Evolutionary conservation across 2,888 invertebrate genomes (phyloP).

Genomic region (Catocala sponsa): DNA sequence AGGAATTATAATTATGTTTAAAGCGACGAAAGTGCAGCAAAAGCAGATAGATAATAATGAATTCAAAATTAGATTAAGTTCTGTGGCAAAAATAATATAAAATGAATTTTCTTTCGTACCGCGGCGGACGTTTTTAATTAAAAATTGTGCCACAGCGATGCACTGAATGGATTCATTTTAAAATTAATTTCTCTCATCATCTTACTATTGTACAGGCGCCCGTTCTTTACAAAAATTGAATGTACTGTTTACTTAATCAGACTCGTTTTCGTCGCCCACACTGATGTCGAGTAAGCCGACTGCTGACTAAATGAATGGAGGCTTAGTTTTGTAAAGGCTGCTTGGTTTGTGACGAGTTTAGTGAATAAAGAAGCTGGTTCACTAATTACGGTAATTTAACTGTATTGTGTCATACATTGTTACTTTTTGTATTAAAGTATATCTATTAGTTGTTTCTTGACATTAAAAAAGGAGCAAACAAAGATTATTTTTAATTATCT

Average conservation of each 20-base stretch:
- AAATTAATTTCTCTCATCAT: conserved; percentile 50
- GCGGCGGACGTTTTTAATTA: conserved; percentile 62
- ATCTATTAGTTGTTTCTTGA: too few species aligned
- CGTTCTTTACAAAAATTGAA: conserved; percentile 39
- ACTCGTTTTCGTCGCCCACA: conserved; percentile 15
- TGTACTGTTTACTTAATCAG: conserved; percentile 30
- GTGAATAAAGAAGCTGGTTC: too few species aligned
- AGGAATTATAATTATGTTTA: too few species aligned
- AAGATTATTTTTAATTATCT: too few species aligned
- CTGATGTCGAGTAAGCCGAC: conserved; percentile 7
- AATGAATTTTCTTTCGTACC: conserved; percentile 50
- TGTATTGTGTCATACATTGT: too few species aligned
- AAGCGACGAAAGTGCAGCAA: too few species aligned
- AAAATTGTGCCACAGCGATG: conserved; percentile 58
- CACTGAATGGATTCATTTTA: conserved; percentile 58
- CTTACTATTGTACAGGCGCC: conserved; percentile 45
- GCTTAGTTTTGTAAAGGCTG: background rate
- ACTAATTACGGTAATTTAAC: too few species aligned
- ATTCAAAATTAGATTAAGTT: conserved; percentile 32
- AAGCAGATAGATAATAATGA: too few species aligned
- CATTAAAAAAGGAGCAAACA: too few species aligned
- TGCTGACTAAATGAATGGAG: conserved; percentile 9
- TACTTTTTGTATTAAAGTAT: too few species aligned
- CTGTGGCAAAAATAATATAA: conserved; percentile 32
- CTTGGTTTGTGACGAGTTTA: background rate